Base-by-base conservation (phyloP, 2,113 vertebrate genomes). In the Corythornis cristatus region DNA sequence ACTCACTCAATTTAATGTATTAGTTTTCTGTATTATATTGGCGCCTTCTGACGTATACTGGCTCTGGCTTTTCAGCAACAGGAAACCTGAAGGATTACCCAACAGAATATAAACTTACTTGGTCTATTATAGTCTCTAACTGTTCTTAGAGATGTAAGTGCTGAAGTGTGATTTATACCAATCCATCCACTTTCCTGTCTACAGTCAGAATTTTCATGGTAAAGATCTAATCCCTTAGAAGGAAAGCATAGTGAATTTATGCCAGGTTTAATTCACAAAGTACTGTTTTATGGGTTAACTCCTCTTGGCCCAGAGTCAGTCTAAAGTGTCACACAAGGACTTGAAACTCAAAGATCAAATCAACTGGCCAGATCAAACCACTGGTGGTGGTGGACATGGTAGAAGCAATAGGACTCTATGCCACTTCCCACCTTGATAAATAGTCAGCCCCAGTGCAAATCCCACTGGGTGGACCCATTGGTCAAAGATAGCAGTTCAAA, bases 111-210 rank as follows among this genome's bases (percentile, higher is more conserved):
- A 92, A 93, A 93, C 95, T 82, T 94, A 11, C 74, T 79, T 93
- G 65, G 31, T 87, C 40, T 86, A 84, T 93, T 96, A 93, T 92
- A 78, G 81, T 96, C 42, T 93, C 62, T 89, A 87, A 74, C 79
- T 93, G 45, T 88, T 86, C 68, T 93, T 86, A 50, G 54, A n/a
- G 84, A 90, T 50, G 25, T 86, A 96, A 93, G 79, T 91, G 95
- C 81, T 71, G 93, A 88, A 96, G 66, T 90, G 61, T 94, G 84
- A 91, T 94, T 95, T 88, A 90, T 91, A 90, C 45, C 28, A 83
- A 74, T 68, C 67, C 64, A 86, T 71, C 78, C 68, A 37, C 79
- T 68, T 93, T 29, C 51, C n/a, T 78, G 61, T 86, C 92, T 93
- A 64, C 72, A 72, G 70, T 51, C 18, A 85, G 75, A 90, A 95